Evolutionary conservation across 92 coral and sea anemone species (phyloP).

Genomic region (Porites evermanni): DNA sequence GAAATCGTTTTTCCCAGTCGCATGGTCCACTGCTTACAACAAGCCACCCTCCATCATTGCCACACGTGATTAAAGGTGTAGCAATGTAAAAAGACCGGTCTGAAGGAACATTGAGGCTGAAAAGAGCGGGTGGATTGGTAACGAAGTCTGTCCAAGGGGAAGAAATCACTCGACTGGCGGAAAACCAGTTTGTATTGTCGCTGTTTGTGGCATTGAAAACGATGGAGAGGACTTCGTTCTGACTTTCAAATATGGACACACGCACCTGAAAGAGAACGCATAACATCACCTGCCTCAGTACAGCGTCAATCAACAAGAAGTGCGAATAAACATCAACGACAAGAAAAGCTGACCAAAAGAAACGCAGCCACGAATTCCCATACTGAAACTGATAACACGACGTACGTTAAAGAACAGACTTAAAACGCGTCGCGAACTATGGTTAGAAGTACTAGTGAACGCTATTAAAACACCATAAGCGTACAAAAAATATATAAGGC

Average conservation of each 20-base stretch:
- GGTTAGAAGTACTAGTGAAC: no score
- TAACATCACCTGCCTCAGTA: no score
- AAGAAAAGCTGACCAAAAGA: no score
- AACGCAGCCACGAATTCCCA: no score
- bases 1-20: neutral
- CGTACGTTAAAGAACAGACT: no score
- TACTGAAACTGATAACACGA: no score
- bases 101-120: neutral
- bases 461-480: no score
- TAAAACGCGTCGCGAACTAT: no score
- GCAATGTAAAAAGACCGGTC: constrained; percentile 8
- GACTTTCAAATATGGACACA: constrained; percentile 1
- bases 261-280: neutral
- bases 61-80: neutral
- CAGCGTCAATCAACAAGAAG: no score
- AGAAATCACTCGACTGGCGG: neutral
- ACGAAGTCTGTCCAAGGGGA: constrained; percentile 21
- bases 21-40: neutral
- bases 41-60: neutral
- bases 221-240: neutral
- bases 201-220: constrained; percentile 9
- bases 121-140: neutral
- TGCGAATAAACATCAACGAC: no score
- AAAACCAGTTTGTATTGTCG: constrained; percentile 29
- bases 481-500: no score